Evolutionary conservation across 2,113 vertebrate species (phyloP).

Genomic region (Sylvilagus bachmani): DNA sequence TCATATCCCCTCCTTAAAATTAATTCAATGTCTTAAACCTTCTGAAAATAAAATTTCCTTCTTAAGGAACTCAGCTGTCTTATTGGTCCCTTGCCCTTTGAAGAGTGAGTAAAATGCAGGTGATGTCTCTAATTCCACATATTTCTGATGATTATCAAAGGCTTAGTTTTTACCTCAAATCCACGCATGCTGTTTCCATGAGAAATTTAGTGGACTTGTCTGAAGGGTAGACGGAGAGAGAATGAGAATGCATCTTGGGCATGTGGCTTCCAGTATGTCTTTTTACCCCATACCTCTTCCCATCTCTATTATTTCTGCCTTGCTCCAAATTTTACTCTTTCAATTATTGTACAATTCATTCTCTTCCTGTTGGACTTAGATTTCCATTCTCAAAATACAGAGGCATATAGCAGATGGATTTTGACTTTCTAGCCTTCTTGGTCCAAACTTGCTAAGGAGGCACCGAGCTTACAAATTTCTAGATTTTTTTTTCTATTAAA

Average conservation of each 20-base stretch:
- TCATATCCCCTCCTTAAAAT: background rate
- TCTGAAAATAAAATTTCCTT: background rate
- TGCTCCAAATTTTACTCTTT: background rate
- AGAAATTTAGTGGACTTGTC: background rate
- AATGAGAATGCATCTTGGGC: background rate
- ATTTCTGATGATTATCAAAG: background rate
- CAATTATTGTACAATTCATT: background rate
- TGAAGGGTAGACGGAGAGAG: background rate
- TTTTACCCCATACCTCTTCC: background rate
- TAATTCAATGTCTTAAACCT: background rate
- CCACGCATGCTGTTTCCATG: background rate
- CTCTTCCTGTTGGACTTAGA: background rate
- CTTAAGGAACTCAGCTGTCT: background rate
- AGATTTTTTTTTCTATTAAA: slow-evolving; percentile 23
- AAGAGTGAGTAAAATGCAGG: background rate
- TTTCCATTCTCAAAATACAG: background rate
- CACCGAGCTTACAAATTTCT: background rate
- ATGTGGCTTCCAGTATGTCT: background rate
- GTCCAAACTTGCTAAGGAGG: background rate
- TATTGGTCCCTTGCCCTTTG: background rate
- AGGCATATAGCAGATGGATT: background rate
- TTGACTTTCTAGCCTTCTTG: slow-evolving; percentile 10
- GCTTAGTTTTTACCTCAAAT: background rate
- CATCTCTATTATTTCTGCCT: background rate
- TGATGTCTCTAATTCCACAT: background rate